Evolutionary conservation across 2,113 vertebrate species (phyloP), one percentile per base, ranked within the genome.

Genomic region (Cheilinus undulatus): DNA sequence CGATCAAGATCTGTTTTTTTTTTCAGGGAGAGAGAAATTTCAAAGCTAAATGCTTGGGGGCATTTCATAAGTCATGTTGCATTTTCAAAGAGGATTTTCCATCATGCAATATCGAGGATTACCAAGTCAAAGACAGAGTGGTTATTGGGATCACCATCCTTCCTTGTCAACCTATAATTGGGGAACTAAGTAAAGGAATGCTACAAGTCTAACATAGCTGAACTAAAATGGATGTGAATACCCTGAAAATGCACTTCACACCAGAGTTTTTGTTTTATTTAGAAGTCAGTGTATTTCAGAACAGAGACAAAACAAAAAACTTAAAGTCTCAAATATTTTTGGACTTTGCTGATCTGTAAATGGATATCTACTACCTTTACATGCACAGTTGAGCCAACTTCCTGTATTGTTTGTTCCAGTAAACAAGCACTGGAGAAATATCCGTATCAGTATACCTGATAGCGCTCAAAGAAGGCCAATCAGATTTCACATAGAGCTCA

Each of bases 301-400:
- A 13, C 38, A 7, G 22, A 26, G 27, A 11, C 45, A 53, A 48
- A 68, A 57, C 58, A 78, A 34, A 71, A 32, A 27, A 71, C 34
- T 10, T 12, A 11, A 8, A 42, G 38, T 15, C 15, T 5, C 15
- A 42, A 15, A 19, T 14, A 15, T 42, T 14, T 11, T 2, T 4
- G 17, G 5, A 15, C 32, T 49, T 27, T 78, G 78, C 36, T 42
- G 38, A 15, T 15, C 38, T 42, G 36, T 40, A 14, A 32, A 32
- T 32, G n/a, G 19, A 78, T 83, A 75, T 78, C 34, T 68, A 74
- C 52, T 49, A 48, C 46, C 64, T 52, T 34, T 7, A 22, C 30
- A 13, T 40, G 63, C 69, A 69, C 64, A 23, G 49, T 61, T n/a
- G 54, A 82, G 64, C 68, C 71, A 6, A 75, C 77, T 66, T 38